Evolutionary conservation across 2,888 invertebrate species (phyloP), one percentile per base, ranked within the genome.

Genomic region (Ernsta delagoae): DNA sequence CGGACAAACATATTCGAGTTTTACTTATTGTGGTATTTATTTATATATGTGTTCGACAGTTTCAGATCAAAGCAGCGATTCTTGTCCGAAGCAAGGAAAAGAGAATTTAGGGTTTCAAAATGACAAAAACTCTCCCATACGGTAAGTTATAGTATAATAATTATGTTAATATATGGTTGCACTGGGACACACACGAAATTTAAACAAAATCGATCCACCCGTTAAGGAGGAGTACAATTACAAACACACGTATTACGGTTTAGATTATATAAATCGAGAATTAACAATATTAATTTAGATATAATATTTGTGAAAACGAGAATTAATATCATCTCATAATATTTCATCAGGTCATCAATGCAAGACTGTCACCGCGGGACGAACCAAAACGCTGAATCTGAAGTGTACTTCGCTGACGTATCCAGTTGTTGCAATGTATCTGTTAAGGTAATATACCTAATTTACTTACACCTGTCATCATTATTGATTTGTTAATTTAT

Each of bases 361-460:
- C 94, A 94, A 56, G 92, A 92, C 34, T 89, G 90, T 62, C 84
- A 80, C 41, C 77, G 87, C 3, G 86, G 71, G 0, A 84, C 83
- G 12, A 94, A 93, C 72, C 96, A 96, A 79, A 95, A 95, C 36
- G 95, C 96, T 0, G 97, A 97, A 79, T 97, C 97, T 0, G 97
- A 97, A 82, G 95, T 97, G 0, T 97, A 97, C 81, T 97, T 97
- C 79, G 97, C 97, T 0, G 97, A 97, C 76, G 97, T 97, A 0
- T 97, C 97, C 36, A 97, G 97, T 70, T 97, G 97, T 78, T 97
- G 97, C 78, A 96, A 96, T 78, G 95, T 96, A 61, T 96, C 96
- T 4, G 94, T 96, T 0, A 94, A 95, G 86, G 91, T 92, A 78
- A 45, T 11, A 45, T 45, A 1, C 24, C 24, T 24, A 24, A 24